Evolutionary conservation across 2,888 invertebrate genomes (phyloP).

Genomic region (Epirrhoe alternata): DNA sequence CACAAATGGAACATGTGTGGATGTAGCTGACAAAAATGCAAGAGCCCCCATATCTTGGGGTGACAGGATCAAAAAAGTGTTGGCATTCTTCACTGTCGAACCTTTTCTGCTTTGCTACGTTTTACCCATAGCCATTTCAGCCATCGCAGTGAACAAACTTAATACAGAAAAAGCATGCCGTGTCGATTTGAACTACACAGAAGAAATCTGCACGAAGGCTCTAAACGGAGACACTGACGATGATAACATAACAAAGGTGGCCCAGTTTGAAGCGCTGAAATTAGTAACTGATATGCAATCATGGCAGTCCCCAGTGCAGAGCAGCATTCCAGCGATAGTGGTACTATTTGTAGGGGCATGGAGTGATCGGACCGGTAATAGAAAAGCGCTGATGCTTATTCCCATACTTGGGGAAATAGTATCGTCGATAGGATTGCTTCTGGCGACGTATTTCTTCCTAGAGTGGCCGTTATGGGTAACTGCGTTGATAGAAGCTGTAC

Average conservation of each 20-base stretch:
- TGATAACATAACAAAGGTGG: constrained; percentile 64
- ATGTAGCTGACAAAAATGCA: constrained; percentile 39
- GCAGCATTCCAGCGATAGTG: constrained; percentile 82
- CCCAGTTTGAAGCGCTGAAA: constrained; percentile 69
- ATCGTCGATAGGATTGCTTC: constrained; percentile 76
- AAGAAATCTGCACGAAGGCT: constrained; percentile 77
- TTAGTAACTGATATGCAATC: constrained; percentile 82
- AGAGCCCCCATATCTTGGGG: constrained; percentile 41
- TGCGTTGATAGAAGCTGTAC: constrained; percentile 81
- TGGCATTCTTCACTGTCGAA: constrained; percentile 85
- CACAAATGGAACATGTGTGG: constrained; percentile 28
- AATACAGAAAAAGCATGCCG: constrained; percentile 85
- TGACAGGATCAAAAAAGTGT: constrained; percentile 47
- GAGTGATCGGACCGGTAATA: constrained; percentile 85
- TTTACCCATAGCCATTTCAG: constrained; percentile 86
- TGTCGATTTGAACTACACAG: constrained; percentile 77
- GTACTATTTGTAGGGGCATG: constrained; percentile 86
- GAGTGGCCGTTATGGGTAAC: constrained; percentile 84
- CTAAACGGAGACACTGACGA: constrained; percentile 58
- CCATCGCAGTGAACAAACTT: constrained; percentile 80
- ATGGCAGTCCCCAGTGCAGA: constrained; percentile 83
- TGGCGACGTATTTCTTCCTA: constrained; percentile 83
- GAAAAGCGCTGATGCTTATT: constrained; percentile 84
- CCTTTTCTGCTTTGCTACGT: constrained; percentile 87
- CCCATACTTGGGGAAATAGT: constrained; percentile 84